phyloP scores from a whole-genome alignment of 1,140 invertebrate genomes.

The Penaeus chinensis region DNA sequence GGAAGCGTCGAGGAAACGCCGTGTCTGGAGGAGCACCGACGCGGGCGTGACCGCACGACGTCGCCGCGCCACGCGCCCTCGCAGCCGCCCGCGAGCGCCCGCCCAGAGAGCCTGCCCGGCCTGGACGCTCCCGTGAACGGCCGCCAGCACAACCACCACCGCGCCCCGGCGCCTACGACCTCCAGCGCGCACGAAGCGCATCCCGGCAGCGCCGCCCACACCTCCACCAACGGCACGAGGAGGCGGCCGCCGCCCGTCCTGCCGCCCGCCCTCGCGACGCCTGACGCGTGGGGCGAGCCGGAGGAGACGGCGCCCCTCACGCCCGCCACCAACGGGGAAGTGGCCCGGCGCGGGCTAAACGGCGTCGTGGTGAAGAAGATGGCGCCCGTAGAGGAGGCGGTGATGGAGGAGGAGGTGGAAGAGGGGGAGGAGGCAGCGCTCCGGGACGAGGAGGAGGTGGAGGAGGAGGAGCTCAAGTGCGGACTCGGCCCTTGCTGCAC shows the following conservation, averaged over 20 bases:
- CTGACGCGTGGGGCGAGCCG: neutral
- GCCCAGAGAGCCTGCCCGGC: too few relatives aligned
- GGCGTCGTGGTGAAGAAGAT: neutral
- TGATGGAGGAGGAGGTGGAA: slow-evolving; percentile 70
- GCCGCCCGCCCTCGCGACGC: neutral
- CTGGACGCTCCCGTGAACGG: too few relatives aligned
- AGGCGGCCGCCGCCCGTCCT: neutral
- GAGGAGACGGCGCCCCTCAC: neutral
- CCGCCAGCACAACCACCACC: too few relatives aligned
- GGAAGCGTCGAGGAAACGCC: too few relatives aligned
- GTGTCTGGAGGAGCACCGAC: too few relatives aligned
- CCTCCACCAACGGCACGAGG: too few relatives aligned
- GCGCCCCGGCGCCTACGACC: too few relatives aligned
- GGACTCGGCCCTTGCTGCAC: slow-evolving; percentile 77
- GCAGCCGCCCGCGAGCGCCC: too few relatives aligned
- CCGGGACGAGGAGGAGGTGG: slow-evolving; percentile 20
- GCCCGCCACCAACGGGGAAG: slow-evolving; percentile 2
- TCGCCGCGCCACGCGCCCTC: too few relatives aligned
- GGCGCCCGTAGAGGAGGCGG: slow-evolving; percentile 13
- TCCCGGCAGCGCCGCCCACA: too few relatives aligned
- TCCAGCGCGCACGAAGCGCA: too few relatives aligned
- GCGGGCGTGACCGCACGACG: too few relatives aligned
- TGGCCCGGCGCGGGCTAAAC: neutral
- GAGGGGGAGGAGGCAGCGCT: slow-evolving; percentile 42
- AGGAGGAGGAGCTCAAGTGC: slow-evolving; percentile 68